These are phyloP conservation scores for Phataginus tetradactyla DNA, from an alignment of 2,797 vertebrate genomes.

Conservation along the genomic window DNA sequence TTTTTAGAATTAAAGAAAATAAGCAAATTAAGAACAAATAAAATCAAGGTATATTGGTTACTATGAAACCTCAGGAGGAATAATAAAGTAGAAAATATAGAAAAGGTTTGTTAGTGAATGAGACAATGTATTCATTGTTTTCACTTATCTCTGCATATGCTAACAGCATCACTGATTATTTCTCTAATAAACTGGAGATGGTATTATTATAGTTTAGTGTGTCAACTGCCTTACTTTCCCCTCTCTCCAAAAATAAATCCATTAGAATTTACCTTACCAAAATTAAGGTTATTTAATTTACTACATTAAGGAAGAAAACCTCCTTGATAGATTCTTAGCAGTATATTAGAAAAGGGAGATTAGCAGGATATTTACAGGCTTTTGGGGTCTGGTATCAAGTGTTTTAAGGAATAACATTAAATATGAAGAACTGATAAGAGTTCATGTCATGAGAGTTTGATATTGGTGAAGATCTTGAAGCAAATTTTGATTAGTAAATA, in stretches of 20 bases:
- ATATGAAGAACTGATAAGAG: neutral
- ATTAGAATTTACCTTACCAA: neutral
- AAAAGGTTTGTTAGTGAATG: neutral
- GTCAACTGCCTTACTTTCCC: neutral
- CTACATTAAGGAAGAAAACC: neutral
- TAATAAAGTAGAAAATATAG: neutral
- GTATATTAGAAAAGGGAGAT: neutral
- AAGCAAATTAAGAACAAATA: neutral
- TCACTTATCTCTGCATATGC: neutral
- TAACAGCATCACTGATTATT: neutral
- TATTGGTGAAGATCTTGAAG: neutral
- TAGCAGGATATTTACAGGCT: neutral
- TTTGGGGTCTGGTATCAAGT: neutral
- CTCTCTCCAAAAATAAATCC: neutral
- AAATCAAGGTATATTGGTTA: neutral
- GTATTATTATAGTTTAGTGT: neutral
- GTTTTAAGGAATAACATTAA: neutral
- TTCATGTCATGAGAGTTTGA: neutral
- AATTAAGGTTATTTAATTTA: neutral
- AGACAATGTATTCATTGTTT: neutral
- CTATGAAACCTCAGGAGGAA: neutral
- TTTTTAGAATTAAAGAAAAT: neutral
- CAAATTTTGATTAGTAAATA: neutral
- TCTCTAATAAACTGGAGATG: neutral
- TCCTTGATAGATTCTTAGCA: neutral